Percentiles rank a stretch among this genome's conserved stretches.
phyloP scores from a whole-genome alignment of 1,140 invertebrate genomes.

The Pogonomyrmex barbatus region DNA sequence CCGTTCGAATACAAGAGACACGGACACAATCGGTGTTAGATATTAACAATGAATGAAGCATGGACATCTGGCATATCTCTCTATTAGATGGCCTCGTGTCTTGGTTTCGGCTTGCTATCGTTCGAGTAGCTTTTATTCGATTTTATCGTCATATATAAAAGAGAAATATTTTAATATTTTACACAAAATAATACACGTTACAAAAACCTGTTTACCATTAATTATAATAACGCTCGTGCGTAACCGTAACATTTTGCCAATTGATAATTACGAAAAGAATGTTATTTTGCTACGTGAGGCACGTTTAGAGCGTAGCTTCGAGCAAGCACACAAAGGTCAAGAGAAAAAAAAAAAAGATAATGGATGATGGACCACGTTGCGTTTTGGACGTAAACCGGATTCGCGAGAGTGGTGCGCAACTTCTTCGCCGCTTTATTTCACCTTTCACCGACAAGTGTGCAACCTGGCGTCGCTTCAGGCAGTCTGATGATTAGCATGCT shows the following conservation, averaged over 20 bases:
- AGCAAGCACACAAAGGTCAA: background rate
- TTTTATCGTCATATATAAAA: background rate
- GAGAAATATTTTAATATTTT: background rate
- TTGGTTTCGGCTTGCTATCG: background rate
- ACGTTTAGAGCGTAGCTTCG: background rate
- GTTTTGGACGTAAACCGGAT: constrained; percentile 58
- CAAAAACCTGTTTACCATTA: background rate
- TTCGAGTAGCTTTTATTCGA: background rate
- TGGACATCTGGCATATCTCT: constrained; percentile 20
- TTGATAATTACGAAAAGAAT: constrained; percentile 22
- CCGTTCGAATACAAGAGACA: constrained; percentile 14
- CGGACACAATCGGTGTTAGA: constrained; percentile 22
- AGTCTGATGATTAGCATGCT: constrained; percentile 58
- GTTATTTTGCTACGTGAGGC: background rate
- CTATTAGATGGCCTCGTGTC: constrained; percentile 29
- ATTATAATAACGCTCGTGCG: background rate
- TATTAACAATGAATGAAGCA: constrained; percentile 35
- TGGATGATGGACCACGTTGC: constrained; percentile 20
- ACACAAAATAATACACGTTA: background rate
- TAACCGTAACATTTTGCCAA: background rate
- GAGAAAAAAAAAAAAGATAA: constrained; percentile 21
- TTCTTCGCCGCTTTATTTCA: constrained; percentile 57
- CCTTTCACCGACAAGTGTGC: constrained; percentile 62
- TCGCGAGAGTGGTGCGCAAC: constrained; percentile 37
- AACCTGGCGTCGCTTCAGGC: constrained; percentile 30